phyloP scores from a whole-genome alignment of 2,888 invertebrate genomes.

The Meteorus colon region DNA sequence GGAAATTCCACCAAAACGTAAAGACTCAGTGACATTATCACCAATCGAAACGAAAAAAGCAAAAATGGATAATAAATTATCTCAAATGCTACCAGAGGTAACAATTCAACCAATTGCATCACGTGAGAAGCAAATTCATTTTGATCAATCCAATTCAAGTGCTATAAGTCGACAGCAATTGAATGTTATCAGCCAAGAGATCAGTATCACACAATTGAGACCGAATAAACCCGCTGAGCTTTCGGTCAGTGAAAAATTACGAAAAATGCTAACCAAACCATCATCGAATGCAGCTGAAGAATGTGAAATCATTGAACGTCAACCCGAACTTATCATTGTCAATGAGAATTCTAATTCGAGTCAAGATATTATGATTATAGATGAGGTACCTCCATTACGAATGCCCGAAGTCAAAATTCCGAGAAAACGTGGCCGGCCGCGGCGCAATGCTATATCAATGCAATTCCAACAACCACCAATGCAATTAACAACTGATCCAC shows the following conservation, averaged over 20 bases:
- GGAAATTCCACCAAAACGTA: constrained; percentile 62
- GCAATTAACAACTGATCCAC: constrained; percentile 60
- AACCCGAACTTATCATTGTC: constrained; percentile 70
- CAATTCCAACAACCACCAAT: constrained; percentile 50
- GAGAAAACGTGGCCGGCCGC: constrained; percentile 69
- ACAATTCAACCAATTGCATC: constrained; percentile 67
- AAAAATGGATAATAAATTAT: constrained; percentile 65
- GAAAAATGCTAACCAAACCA: constrained; percentile 60
- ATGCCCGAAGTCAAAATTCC: constrained; percentile 63
- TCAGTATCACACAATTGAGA: constrained; percentile 69
- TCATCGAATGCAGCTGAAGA: constrained; percentile 56
- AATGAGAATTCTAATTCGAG: constrained; percentile 72
- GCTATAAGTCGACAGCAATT: constrained; percentile 64
- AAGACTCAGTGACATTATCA: constrained; percentile 63
- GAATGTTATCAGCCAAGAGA: constrained; percentile 68
- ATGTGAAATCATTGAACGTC: constrained; percentile 70
- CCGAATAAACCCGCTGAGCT: constrained; percentile 54
- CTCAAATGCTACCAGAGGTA: constrained; percentile 68
- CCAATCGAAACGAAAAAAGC: constrained; percentile 67
- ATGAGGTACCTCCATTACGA: constrained; percentile 65
- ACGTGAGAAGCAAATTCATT: constrained; percentile 55
- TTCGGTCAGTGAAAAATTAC: constrained; percentile 62
- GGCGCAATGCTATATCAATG: constrained; percentile 58
- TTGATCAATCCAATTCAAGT: constrained; percentile 55
- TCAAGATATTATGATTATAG: constrained; percentile 72